Percentiles rank a stretch among this genome's conserved stretches.
phyloP scores from a whole-genome alignment of 2,888 invertebrate species.

The Acanthoscelides obtectus region DNA sequence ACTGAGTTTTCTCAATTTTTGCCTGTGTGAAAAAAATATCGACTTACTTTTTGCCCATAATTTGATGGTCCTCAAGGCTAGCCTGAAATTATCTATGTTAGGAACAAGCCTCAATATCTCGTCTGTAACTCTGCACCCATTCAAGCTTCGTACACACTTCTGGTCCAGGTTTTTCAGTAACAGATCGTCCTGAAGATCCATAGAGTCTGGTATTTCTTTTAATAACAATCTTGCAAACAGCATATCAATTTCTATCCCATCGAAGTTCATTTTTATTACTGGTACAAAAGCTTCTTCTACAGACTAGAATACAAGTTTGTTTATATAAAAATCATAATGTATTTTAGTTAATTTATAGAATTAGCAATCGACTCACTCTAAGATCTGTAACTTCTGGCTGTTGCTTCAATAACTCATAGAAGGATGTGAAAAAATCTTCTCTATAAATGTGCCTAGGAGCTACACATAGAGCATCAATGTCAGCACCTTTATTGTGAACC shows the following conservation, averaged over 20 bases:
- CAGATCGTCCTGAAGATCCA: conserved; percentile 86
- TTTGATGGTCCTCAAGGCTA: conserved; percentile 92
- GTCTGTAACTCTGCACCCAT: conserved; percentile 97
- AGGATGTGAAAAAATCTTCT: conserved; percentile 91
- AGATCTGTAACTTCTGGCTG: conserved; percentile 83
- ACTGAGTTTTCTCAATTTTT: too few relatives aligned
- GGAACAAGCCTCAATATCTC: conserved; percentile 96
- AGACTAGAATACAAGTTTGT: conserved; percentile 56
- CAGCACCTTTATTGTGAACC: conserved; percentile 95
- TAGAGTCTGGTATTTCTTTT: conserved; percentile 90
- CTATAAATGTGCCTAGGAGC: conserved; percentile 94
- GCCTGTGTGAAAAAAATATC: too few relatives aligned
- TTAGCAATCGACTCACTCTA: conserved; percentile 51
- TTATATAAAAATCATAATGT: neutral
- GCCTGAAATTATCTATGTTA: conserved; percentile 87
- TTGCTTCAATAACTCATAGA: conserved; percentile 83
- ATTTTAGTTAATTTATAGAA: neutral
- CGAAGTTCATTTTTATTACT: conserved; percentile 98
- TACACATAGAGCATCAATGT: conserved; percentile 98
- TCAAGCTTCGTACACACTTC: conserved; percentile 93
- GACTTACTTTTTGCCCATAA: conserved; percentile 97
- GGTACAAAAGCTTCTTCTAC: conserved; percentile 99
- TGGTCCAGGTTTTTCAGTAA: conserved; percentile 92
- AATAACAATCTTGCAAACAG: conserved; percentile 90
- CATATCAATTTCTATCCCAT: conserved; percentile 98